These are phyloP conservation scores for Cryptus armator DNA, from an alignment of 2,888 invertebrate species.

Conservation along the genomic window DNA sequence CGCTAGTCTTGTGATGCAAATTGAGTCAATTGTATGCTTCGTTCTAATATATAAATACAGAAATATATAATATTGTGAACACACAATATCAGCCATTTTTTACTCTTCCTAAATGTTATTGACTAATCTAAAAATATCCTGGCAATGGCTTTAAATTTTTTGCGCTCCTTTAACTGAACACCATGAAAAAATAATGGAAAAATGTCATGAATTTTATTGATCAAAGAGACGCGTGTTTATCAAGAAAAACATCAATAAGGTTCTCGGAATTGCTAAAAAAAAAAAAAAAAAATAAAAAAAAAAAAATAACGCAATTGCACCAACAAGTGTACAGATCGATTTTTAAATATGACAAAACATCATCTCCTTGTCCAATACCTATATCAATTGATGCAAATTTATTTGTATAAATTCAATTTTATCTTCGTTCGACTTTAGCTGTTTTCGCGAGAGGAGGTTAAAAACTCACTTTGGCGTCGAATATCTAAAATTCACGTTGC, in stretches of 20 bases:
- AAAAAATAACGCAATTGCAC: not conserved
- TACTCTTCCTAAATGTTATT: too few relatives aligned
- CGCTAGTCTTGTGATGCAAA: too few relatives aligned
- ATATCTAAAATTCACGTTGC: not conserved
- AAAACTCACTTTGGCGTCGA: not conserved
- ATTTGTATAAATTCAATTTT: constrained; percentile 7
- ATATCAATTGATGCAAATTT: not conserved
- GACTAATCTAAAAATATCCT: too few relatives aligned
- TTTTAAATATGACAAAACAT: not conserved
- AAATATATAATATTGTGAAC: too few relatives aligned
- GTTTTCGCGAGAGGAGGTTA: not conserved
- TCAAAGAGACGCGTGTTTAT: not conserved
- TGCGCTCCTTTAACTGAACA: too few relatives aligned
- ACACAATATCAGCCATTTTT: too few relatives aligned
- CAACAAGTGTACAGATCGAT: constrained; percentile 39
- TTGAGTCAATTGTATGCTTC: too few relatives aligned
- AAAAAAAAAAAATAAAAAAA: too few relatives aligned
- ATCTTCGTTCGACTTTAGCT: not conserved
- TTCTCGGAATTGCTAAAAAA: not conserved
- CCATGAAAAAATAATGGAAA: not conserved
- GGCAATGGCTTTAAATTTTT: too few relatives aligned
- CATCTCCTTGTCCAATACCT: not conserved
- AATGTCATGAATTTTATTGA: not conserved
- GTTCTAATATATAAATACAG: too few relatives aligned
- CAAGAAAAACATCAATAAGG: not conserved